These are phyloP conservation scores for Mactromeris polynyma DNA, from an alignment of 2,888 invertebrate genomes.

Conservation along the genomic window DNA sequence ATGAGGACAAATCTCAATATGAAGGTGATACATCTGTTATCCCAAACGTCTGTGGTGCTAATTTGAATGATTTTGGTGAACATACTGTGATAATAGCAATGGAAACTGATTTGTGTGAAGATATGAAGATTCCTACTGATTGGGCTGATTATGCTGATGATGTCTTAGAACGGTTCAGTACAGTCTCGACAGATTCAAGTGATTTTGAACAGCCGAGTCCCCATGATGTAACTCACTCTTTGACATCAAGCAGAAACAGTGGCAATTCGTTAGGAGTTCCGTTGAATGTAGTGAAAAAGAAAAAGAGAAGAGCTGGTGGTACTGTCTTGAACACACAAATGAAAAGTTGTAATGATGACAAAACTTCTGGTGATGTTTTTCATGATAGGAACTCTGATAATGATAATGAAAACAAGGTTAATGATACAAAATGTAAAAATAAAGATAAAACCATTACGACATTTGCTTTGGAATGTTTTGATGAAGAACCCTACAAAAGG, in stretches of 20 bases:
- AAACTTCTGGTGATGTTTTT: not conserved
- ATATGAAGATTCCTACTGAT: not conserved
- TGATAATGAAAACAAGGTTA: not conserved
- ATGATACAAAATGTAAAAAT: not conserved
- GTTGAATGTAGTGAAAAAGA: not conserved
- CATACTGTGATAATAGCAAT: not conserved
- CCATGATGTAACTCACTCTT: not conserved
- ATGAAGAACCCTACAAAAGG: conserved; percentile 41
- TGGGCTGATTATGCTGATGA: conserved; percentile 23
- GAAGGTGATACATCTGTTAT: not conserved
- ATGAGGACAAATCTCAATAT: conserved; percentile 9
- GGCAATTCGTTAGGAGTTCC: not conserved
- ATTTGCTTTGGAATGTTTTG: conserved; percentile 36
- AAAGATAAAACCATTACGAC: not conserved
- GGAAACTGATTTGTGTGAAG: not conserved
- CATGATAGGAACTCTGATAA: not conserved
- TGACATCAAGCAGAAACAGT: not conserved
- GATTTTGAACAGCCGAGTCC: conserved; percentile 23
- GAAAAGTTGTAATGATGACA: not conserved
- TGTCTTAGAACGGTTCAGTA: conserved; percentile 39
- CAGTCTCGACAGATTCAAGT: conserved; percentile 42
- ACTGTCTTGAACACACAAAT: not conserved
- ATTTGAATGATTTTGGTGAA: not conserved
- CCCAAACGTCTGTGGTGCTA: not conserved
- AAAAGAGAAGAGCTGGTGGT: not conserved